phyloP scores from a whole-genome alignment of 1,140 invertebrate genomes.

The Drosophila bifasciata region DNA sequence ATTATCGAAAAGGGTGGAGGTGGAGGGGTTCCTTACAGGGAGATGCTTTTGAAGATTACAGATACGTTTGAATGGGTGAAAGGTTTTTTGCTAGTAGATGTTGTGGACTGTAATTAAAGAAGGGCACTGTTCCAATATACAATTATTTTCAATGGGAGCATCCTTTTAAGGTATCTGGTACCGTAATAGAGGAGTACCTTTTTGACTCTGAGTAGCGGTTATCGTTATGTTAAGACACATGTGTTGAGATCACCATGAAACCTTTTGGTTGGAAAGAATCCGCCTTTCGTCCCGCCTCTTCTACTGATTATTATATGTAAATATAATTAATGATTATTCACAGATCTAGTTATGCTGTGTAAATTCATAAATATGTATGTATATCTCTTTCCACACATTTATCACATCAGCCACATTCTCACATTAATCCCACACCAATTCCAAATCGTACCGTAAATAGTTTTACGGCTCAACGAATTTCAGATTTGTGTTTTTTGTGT shows the following conservation, averaged over 20 bases:
- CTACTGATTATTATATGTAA: not conserved
- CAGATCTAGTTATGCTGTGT: not conserved
- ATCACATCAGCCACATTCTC: conserved; percentile 20
- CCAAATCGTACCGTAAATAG: conserved; percentile 30
- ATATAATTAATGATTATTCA: not conserved
- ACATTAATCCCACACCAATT: conserved; percentile 16
- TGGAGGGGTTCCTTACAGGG: not conserved
- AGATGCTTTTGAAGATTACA: conserved; percentile 16
- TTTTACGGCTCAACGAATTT: conserved; percentile 28
- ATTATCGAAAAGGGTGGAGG: too few relatives aligned
- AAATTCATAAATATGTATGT: conserved; percentile 23
- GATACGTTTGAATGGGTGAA: conserved; percentile 26
- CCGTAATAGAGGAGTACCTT: too few relatives aligned
- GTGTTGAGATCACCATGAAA: too few relatives aligned
- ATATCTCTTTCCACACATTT: conserved; percentile 1
- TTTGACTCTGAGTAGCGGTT: too few relatives aligned
- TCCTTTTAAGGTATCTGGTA: too few relatives aligned
- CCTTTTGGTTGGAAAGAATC: too few relatives aligned
- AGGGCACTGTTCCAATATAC: not conserved
- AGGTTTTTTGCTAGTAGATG: conserved; percentile 19
- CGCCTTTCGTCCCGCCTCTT: too few relatives aligned
- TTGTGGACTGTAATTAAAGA: conserved; percentile 16
- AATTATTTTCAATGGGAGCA: too few relatives aligned
- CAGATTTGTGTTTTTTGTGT: conserved; percentile 9
- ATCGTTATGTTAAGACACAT: too few relatives aligned